Conservation (phyloP, 2,113 vertebrate species). For the Crotalus tigris region DNA sequence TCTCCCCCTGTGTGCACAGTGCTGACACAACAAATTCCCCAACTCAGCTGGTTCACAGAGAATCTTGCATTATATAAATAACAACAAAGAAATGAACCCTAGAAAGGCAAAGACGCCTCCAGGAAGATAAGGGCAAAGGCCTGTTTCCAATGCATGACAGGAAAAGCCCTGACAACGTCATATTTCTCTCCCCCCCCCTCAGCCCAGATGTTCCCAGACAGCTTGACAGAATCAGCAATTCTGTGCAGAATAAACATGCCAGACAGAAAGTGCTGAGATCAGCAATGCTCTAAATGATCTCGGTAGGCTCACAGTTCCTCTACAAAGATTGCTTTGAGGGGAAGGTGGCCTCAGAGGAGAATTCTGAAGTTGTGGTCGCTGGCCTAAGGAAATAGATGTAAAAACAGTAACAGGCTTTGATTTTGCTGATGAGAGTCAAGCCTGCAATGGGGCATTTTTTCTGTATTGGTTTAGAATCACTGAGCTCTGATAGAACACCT, state of each 20-base stretch:
- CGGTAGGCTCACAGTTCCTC: not conserved
- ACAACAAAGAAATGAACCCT: not conserved
- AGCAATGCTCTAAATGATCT: slow-evolving; percentile 24
- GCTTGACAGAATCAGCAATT: slow-evolving; percentile 39
- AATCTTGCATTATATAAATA: not conserved
- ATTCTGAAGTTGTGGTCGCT: not conserved
- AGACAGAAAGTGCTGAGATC: slow-evolving; percentile 15
- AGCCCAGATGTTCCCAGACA: slow-evolving; percentile 34
- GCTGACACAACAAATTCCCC: not conserved
- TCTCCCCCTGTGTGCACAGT: not conserved
- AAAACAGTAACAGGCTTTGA: not conserved
- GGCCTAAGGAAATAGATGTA: not conserved
- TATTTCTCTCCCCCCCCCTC: slow-evolving; percentile 12
- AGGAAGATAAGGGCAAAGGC: slow-evolving; percentile 17
- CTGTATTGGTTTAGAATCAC: not conserved
- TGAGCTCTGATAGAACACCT: not conserved
- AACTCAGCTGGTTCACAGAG: not conserved
- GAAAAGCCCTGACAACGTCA: slow-evolving; percentile 18
- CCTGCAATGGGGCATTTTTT: not conserved
- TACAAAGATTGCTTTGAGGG: not conserved
- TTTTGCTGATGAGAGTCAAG: not conserved
- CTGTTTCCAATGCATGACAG: slow-evolving; percentile 18
- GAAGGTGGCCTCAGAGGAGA: not conserved
- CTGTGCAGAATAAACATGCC: slow-evolving; percentile 32
- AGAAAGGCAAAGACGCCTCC: not conserved